Conservation (phyloP, 2,797 vertebrate species). For the Lepidocolaptes lacrymiger region DNA sequence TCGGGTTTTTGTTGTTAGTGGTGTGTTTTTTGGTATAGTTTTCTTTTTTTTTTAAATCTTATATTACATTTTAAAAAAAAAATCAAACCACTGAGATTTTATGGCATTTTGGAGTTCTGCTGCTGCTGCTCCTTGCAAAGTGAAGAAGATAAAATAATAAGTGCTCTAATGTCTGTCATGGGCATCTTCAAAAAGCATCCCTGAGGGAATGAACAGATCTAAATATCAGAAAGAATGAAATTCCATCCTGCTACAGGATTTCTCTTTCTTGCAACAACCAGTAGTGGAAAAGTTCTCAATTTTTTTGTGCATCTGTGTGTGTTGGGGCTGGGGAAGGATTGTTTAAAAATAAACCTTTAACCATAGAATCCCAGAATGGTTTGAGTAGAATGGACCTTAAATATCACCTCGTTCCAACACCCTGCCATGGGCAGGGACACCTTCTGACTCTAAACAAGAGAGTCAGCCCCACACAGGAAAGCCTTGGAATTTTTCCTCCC, state of each 20-base stretch:
- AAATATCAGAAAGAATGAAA: neutral
- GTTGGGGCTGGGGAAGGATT: neutral
- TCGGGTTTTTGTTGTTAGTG: neutral
- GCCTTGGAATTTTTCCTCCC: neutral
- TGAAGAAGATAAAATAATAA: neutral
- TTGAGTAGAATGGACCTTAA: neutral
- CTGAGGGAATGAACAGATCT: neutral
- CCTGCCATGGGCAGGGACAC: neutral
- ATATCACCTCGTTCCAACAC: neutral
- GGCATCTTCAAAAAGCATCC: neutral
- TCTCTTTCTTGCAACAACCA: neutral
- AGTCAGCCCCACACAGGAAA: neutral
- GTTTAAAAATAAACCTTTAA: neutral
- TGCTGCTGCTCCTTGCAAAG: neutral
- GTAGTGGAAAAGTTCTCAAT: neutral
- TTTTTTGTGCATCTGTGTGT: neutral
- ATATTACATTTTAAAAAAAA: fast-evolving
- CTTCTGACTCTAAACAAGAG: neutral
- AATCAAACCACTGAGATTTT: neutral
- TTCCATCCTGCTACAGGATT: neutral
- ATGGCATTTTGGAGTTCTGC: neutral
- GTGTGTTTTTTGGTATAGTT: neutral
- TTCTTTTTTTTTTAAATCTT: neutral
- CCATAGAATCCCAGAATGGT: neutral
- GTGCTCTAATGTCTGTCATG: neutral